Base-by-base conservation (phyloP, 1,140 invertebrate species). In the Musca domestica region DNA sequence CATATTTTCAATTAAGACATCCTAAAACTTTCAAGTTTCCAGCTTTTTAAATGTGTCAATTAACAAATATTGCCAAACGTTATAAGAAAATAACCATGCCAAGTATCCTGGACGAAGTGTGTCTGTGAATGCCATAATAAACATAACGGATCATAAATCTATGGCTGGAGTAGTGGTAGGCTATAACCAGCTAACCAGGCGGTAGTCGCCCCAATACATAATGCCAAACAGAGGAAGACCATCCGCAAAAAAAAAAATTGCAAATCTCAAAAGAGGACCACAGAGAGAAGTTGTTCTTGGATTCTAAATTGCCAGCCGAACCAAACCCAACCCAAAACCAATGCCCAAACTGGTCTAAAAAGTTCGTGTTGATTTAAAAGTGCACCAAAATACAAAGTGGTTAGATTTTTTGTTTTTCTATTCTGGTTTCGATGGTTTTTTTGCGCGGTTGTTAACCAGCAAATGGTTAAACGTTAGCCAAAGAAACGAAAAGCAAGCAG, bases 111-210 rank as follows among this genome's bases (percentile, higher is more conserved):
- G 15, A 61, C 2, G 34, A 34, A 34, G n/a, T 41, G 54, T 23
- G 14, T 54, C 10, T 54, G n/a, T 19, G 56, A 41, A 61, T 41
- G 27, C 56, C 56, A 61, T 61, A 61, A 61, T 61, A 61, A 61
- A 61, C 56, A 61, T 61, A 61, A 61, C 56, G 56, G 56, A 61
- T 61, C 56, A 61, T 61, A 61, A 61, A 61, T 61, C 56, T 61
- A 61, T 61, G 41, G 27, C 19, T 6, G 27, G 12, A 19, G 56
- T 34, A 61, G 20, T 20, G 41, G 19, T 34, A 19, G 20, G 17
- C 48, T 17, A 51, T 41, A 41, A 41, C 4, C 34, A 41, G 34
- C 34, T 41, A 41, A 12, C 34, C 10, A 12, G 34, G 34, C 34
- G 34, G 34, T 41, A 41, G 34, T 41, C 34, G 10, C 34, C 34